Evolutionary conservation across 2,888 invertebrate species (phyloP), one percentile per base, ranked within the genome.

Genomic region (Linnaemya tessellans): DNA sequence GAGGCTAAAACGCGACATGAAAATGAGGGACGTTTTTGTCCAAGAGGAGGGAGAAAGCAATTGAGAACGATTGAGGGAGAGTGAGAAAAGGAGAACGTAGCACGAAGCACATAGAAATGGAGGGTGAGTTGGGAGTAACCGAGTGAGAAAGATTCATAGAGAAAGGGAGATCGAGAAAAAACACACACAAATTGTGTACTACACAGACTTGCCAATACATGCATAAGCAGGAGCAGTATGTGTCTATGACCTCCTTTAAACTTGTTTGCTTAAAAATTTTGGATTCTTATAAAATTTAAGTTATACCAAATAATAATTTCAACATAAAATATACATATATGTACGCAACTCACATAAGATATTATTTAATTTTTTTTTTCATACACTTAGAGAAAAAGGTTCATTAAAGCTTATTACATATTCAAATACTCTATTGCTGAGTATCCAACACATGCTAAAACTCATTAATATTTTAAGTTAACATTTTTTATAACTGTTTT

Each of bases 391-490:
- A 58, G 58, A 80, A 82, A 30, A 70, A 70, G 82, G 82, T 77
- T 82, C 82, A 82, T 78, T 78, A 82, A 82, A 77, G 65, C 71
- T 82, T 58, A 18, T 30, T 65, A 49, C 7, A 18, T 20, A 35
- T 64, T 35, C 18, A 20, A 20, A 25, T 15, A 7, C 30, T 25
- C 43, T n/a, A 49, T 22, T 38, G 49, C 54, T 41, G 25, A 62
- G 62, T 38, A 13, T 11, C 38, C 15, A 51, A 49, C 11, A 30
- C 78, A 79, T 79, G 79, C 79, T 79, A n/a, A 38, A 79, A 70
- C 30, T 68, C 62, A 22, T 30, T 65, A 1, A 20, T 11, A 77
- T 30, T 58, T 65, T 15, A 35, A 13, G 2, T 35, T 41, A 0
- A 56, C n/a, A 11, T 64, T 25, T 22, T 22, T 62, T 22, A 22